phyloP scores from a whole-genome alignment of 2,888 invertebrate genomes.

The Vanessa cardui region DNA sequence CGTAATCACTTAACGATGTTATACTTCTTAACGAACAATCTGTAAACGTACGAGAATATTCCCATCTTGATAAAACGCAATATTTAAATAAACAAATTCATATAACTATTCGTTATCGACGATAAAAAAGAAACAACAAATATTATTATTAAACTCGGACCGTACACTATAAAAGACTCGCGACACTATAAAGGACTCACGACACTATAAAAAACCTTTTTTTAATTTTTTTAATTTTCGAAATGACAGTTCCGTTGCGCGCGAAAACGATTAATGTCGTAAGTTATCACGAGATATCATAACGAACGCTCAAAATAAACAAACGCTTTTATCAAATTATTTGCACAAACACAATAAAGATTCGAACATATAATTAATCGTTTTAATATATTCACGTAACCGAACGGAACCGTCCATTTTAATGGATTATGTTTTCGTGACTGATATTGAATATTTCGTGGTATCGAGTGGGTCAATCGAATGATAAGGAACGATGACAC shows the following conservation, averaged over 20 bases:
- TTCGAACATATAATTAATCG: background rate
- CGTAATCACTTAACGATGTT: conserved; percentile 42
- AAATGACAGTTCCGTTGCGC: conserved; percentile 3
- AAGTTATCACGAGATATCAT: background rate
- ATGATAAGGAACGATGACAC: conserved; percentile 18
- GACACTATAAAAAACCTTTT: background rate
- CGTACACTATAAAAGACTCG: background rate
- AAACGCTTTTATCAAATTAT: background rate
- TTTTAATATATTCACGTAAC: conserved; percentile 8
- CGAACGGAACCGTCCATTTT: conserved; percentile 46
- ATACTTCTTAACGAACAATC: conserved; percentile 74
- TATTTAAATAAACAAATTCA: background rate
- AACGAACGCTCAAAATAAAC: background rate
- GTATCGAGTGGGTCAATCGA: conserved; percentile 31
- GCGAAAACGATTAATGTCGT: background rate
- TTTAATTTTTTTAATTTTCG: background rate
- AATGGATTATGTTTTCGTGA: conserved; percentile 40
- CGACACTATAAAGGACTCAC: background rate
- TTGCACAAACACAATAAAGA: conserved; percentile 1
- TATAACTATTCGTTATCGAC: background rate
- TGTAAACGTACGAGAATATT: conserved; percentile 73
- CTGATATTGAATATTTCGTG: conserved; percentile 47
- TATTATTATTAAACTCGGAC: background rate
- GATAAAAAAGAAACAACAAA: background rate
- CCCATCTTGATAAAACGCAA: conserved; percentile 60